phyloP scores from a whole-genome alignment of 1,140 invertebrate species.

The Diprion similis region DNA sequence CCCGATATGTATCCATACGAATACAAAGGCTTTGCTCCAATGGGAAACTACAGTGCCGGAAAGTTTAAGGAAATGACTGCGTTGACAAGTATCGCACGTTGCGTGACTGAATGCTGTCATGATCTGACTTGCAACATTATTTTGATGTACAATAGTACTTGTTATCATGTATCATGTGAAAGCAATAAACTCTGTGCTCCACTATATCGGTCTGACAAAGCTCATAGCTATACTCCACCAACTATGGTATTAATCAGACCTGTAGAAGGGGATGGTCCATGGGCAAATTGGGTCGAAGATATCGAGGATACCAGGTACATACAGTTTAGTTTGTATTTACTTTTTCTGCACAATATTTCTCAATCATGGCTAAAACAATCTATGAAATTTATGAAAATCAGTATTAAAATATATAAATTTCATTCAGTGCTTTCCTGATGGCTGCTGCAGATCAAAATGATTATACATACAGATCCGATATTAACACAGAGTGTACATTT shows the following conservation, averaged over 20 bases:
- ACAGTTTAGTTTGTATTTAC: conserved; percentile 48
- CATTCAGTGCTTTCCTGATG: conserved; percentile 51
- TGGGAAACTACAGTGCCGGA: conserved; percentile 67
- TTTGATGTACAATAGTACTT: conserved; percentile 76
- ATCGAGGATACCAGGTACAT: conserved; percentile 39
- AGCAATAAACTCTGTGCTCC: conserved; percentile 75
- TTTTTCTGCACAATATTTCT: conserved; percentile 41
- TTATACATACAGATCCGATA: conserved; percentile 47
- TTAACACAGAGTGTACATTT: conserved; percentile 56
- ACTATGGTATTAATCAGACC: conserved; percentile 81
- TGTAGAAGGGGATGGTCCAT: conserved; percentile 61
- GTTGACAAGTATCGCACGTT: conserved; percentile 66
- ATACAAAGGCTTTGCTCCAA: conserved; percentile 54
- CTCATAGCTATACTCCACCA: conserved; percentile 65
- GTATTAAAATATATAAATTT: conserved; percentile 16
- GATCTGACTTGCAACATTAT: conserved; percentile 77
- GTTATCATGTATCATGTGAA: conserved; percentile 78
- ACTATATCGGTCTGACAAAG: conserved; percentile 63
- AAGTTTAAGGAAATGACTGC: conserved; percentile 66
- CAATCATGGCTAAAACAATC: conserved; percentile 29
- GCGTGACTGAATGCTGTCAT: conserved; percentile 76
- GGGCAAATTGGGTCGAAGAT: conserved; percentile 62
- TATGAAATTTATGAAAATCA: too few species aligned
- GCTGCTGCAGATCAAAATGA: conserved; percentile 55
- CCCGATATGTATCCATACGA: conserved; percentile 45